Evolutionary conservation across 2,888 invertebrate species (phyloP).

Genomic region (Himalopsyche anomala): DNA sequence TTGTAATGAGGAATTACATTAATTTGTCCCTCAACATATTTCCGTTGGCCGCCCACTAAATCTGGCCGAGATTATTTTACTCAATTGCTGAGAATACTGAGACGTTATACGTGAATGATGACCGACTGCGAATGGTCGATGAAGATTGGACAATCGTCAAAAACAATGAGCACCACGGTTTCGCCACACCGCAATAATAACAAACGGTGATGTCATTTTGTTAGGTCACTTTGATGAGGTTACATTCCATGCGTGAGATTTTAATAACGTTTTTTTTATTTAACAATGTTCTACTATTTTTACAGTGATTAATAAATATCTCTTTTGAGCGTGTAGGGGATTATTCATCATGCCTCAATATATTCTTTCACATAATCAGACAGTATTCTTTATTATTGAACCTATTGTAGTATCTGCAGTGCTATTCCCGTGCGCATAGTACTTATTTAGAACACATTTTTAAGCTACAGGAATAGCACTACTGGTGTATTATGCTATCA

Average conservation of each 20-base stretch:
- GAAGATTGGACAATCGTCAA: slow-evolving; percentile 36
- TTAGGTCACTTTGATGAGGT: slow-evolving; percentile 4
- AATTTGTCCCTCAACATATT: neutral
- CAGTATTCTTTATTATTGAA: too few relatives aligned
- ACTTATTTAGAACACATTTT: too few relatives aligned
- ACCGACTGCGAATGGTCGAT: neutral
- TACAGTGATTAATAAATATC: too few relatives aligned
- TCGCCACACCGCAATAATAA: slow-evolving; percentile 17
- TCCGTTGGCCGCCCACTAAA: slow-evolving; percentile 20
- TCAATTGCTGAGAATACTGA: neutral
- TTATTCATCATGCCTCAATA: too few relatives aligned
- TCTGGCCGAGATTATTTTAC: slow-evolving; percentile 24
- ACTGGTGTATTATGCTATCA: too few relatives aligned
- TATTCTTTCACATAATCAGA: too few relatives aligned
- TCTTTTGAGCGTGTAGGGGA: too few relatives aligned
- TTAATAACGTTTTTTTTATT: too few relatives aligned
- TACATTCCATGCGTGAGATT: neutral
- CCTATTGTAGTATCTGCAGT: too few relatives aligned
- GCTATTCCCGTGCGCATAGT: too few relatives aligned
- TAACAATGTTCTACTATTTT: too few relatives aligned
- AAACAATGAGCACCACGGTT: slow-evolving; percentile 14
- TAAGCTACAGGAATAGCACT: too few relatives aligned
- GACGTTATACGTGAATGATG: slow-evolving; percentile 2
- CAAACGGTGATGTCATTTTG: slow-evolving; percentile 23
- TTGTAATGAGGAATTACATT: neutral